These are phyloP conservation scores for Lamproptera curius DNA, from an alignment of 2,888 invertebrate genomes.

Conservation along the genomic window DNA sequence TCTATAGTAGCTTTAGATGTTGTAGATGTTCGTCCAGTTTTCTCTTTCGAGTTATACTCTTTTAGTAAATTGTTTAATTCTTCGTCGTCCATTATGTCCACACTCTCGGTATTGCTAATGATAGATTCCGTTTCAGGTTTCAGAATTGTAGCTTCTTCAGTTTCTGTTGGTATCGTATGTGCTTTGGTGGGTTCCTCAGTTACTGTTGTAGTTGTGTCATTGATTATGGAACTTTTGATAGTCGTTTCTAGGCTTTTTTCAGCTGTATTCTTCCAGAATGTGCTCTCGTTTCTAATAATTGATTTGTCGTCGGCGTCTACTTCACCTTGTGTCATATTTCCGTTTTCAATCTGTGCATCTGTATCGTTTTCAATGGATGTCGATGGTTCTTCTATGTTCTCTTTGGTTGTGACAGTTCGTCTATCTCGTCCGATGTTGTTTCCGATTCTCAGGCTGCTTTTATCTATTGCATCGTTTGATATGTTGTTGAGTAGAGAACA, in stretches of 20 bases:
- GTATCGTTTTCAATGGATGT: background rate
- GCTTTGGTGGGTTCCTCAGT: background rate
- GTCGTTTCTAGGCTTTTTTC: background rate
- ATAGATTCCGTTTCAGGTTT: no score
- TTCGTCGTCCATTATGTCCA: slow-evolving; percentile 26
- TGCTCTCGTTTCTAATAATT: slow-evolving; percentile 34
- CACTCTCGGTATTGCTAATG: slow-evolving; percentile 21
- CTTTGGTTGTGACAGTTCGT: slow-evolving; percentile 4
- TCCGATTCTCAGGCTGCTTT: background rate
- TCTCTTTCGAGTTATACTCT: slow-evolving; percentile 31
- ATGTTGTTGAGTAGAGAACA: no score
- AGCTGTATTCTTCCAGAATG: slow-evolving; percentile 30
- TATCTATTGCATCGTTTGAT: no score
- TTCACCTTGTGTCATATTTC: no score
- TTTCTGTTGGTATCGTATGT: slow-evolving; percentile 7
- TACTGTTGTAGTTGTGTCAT: background rate
- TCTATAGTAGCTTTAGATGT: background rate
- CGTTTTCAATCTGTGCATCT: background rate
- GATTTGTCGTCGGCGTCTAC: slow-evolving; percentile 25
- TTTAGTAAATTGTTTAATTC: slow-evolving; percentile 35
- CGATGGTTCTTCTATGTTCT: slow-evolving; percentile 19
- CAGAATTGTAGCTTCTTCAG: background rate
- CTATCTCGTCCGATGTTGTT: slow-evolving; percentile 1
- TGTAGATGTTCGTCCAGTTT: background rate
- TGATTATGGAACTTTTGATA: slow-evolving; percentile 1